Percentiles rank a stretch among this genome's conserved stretches.
Conservation (phyloP, 2,888 invertebrate genomes). For the Agrotis puta region DNA sequence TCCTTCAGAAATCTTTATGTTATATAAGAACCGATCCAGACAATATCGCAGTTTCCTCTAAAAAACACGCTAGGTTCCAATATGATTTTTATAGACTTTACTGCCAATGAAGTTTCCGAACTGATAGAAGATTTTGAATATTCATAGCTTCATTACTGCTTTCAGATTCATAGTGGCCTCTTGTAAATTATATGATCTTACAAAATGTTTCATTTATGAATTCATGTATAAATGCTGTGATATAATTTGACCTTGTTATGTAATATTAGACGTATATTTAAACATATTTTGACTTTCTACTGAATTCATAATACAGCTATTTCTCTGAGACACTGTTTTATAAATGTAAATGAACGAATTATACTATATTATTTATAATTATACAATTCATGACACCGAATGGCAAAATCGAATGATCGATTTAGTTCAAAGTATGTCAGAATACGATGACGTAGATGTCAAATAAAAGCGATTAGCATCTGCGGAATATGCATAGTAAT, state of each 20-base stretch:
- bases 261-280: not conserved
- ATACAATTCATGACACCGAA: no score
- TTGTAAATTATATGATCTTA: constrained; percentile 43
- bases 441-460: no score
- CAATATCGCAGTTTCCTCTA: constrained; percentile 4
- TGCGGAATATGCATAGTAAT: no score
- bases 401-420: no score
- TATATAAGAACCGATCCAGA: constrained; percentile 10
- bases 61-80: constrained; percentile 29
- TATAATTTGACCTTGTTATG: constrained; percentile 4
- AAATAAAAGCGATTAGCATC: no score
- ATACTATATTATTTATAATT: no score
- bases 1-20: constrained; percentile 16
- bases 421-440: no score
- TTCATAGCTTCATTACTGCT: constrained; percentile 56
- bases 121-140: constrained; percentile 56
- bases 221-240: constrained; percentile 3
- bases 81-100: constrained; percentile 35
- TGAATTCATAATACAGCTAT: no score
- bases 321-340: not conserved
- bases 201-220: constrained; percentile 36
- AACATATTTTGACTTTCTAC: not conserved
- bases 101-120: constrained; percentile 44
- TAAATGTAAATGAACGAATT: not conserved
- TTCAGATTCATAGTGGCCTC: constrained; percentile 37